phyloP scores from a whole-genome alignment of 2,797 vertebrate species.

The Nannoperca australis region DNA sequence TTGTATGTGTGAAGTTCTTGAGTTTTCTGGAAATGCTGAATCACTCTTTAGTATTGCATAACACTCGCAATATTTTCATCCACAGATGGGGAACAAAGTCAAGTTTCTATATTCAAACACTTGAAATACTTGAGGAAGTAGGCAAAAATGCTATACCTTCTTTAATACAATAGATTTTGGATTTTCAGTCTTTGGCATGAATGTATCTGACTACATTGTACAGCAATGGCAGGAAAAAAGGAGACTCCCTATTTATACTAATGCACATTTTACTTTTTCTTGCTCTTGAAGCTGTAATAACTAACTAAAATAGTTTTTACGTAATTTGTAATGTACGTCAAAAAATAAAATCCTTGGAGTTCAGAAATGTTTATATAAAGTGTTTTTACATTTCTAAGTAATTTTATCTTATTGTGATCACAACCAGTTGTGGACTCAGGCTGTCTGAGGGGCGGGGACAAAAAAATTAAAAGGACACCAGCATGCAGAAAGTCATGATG shows the following conservation, averaged over 20 bases:
- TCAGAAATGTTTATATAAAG: too few species aligned
- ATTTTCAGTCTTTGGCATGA: not conserved
- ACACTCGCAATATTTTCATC: conserved; percentile 27
- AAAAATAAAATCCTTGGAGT: too few species aligned
- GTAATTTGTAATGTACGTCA: too few species aligned
- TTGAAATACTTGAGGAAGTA: not conserved
- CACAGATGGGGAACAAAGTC: conserved; percentile 27
- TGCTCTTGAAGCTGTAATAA: not conserved
- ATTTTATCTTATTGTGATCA: not conserved
- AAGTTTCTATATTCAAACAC: not conserved
- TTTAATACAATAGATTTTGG: too few species aligned
- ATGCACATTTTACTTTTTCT: not conserved
- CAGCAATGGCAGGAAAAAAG: not conserved
- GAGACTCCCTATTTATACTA: not conserved
- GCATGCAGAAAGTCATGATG: not conserved
- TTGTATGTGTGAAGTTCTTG: conserved; percentile 18
- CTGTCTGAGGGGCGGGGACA: too few species aligned
- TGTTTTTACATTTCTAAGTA: not conserved
- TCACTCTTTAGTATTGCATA: conserved; percentile 18
- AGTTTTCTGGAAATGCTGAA: conserved; percentile 35
- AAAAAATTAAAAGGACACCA: too few species aligned
- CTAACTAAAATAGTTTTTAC: not conserved
- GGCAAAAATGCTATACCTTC: too few species aligned
- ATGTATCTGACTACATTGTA: not conserved
- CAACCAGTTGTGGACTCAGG: too few species aligned